Evolutionary conservation across 1,140 invertebrate species (phyloP).

Genomic region (Gryon sp.): DNA sequence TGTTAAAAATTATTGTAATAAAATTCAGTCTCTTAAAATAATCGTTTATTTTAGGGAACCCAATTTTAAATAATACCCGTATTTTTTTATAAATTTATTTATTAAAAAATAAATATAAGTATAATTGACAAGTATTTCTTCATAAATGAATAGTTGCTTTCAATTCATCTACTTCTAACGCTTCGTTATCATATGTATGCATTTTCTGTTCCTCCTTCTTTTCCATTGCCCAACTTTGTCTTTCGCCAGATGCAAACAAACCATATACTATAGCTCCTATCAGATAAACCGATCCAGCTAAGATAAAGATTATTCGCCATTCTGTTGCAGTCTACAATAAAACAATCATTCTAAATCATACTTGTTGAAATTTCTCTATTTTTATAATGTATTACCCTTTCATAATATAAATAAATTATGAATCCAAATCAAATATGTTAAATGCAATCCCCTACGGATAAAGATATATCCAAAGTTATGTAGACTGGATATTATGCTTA

Average conservation of each 20-base stretch:
- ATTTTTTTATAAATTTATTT: neutral
- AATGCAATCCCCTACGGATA: too few relatives aligned
- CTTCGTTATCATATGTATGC: conserved; percentile 70
- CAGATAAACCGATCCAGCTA: conserved; percentile 88
- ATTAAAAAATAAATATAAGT: neutral
- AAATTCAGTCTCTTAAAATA: conserved; percentile 62
- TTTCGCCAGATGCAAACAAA: conserved; percentile 88
- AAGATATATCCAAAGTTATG: too few relatives aligned
- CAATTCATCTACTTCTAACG: conserved; percentile 71
- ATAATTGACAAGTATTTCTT: neutral
- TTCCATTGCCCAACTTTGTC: conserved; percentile 87
- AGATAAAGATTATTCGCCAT: conserved; percentile 92
- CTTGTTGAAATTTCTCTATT: too few relatives aligned
- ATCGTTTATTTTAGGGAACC: neutral
- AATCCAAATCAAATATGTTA: too few relatives aligned
- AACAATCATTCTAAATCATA: conserved; percentile 2
- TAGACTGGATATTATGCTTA: too few relatives aligned
- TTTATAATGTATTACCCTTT: too few relatives aligned
- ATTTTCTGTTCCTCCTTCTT: conserved; percentile 69
- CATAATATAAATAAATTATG: too few relatives aligned
- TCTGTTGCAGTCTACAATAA: conserved; percentile 83
- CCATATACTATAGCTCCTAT: conserved; percentile 89
- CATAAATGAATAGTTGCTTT: conserved; percentile 51
- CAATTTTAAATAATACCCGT: neutral
- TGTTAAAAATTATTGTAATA: conserved; percentile 74